These are phyloP conservation scores for Caenorhabditis macrosperma DNA, from an alignment of 2,888 invertebrate species.

Conservation along the genomic window DNA sequence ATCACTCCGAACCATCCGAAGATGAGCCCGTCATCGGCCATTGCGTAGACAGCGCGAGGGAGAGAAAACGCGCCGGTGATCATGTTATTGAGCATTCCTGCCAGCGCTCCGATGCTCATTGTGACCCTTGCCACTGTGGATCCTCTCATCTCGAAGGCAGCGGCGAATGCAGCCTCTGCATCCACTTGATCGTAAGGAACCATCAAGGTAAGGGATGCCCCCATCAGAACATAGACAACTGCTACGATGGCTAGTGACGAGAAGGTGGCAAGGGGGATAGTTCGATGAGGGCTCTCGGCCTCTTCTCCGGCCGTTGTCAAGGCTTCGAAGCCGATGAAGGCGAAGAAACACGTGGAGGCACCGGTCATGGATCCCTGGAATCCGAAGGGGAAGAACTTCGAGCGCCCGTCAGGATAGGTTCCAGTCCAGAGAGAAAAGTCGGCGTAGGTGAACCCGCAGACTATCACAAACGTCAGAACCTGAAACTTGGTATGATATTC, in stretches of 20 bases:
- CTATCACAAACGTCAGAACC: conserved; percentile 81
- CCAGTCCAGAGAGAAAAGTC: conserved; percentile 87
- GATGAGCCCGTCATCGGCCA: conserved; percentile 69
- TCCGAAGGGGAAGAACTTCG: conserved; percentile 61
- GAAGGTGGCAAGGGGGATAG: conserved; percentile 62
- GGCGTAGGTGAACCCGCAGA: conserved; percentile 89
- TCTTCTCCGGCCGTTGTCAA: conserved; percentile 67
- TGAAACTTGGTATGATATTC: conserved; percentile 2
- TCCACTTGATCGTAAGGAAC: conserved; percentile 60
- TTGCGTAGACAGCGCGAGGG: conserved; percentile 67
- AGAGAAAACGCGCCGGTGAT: conserved; percentile 66
- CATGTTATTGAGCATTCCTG: conserved; percentile 59
- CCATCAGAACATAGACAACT: conserved; percentile 59
- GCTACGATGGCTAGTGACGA: conserved; percentile 72
- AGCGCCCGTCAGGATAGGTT: conserved; percentile 37
- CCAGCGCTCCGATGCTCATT: conserved; percentile 61
- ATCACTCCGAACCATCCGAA: conserved; percentile 66
- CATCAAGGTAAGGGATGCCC: conserved; percentile 60
- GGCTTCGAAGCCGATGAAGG: conserved; percentile 64
- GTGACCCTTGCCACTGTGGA: conserved; percentile 42
- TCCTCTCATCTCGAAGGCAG: conserved; percentile 60
- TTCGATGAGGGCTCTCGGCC: conserved; percentile 54
- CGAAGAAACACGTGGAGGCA: conserved; percentile 64
- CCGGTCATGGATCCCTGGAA: conserved; percentile 56
- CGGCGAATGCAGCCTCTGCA: conserved; percentile 58